A percentile compares a stretch with the other conserved stretches of the same genome.
phyloP scores from a whole-genome alignment of 2,797 vertebrate genomes.

The Mycteria americana region DNA sequence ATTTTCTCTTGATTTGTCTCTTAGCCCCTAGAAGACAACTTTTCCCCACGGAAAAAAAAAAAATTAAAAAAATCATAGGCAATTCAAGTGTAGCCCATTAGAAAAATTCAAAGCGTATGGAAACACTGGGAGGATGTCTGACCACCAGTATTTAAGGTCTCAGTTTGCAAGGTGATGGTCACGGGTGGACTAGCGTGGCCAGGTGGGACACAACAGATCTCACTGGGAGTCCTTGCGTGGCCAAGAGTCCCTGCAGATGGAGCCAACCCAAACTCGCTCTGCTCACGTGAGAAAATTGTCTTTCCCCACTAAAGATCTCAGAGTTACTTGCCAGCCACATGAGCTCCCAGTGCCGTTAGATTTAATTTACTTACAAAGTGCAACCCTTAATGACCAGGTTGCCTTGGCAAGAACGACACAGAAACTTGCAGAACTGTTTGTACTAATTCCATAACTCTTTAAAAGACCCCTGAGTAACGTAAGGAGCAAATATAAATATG shows the following conservation, averaged over 20 bases:
- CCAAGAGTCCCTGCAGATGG: not conserved
- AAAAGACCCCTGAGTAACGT: not conserved
- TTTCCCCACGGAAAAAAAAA: not conserved
- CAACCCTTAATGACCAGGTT: not conserved
- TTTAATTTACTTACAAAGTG: not conserved
- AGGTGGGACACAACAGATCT: not conserved
- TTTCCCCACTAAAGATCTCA: accelerated
- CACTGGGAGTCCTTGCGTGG: not conserved
- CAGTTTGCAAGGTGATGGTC: not conserved
- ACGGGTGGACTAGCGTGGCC: not conserved
- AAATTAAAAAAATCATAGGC: not conserved
- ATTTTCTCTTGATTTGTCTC: not conserved
- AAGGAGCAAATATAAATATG: conserved; percentile 35
- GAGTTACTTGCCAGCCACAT: not conserved
- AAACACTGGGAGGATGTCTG: not conserved
- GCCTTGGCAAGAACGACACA: not conserved
- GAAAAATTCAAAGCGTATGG: not conserved
- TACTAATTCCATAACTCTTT: not conserved
- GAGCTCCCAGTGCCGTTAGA: not conserved
- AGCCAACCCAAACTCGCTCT: not conserved
- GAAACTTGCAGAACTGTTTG: not conserved
- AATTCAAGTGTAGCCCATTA: not conserved
- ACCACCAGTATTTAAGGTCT: not conserved
- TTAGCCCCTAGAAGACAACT: not conserved
- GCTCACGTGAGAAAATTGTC: accelerated